Evolutionary conservation across 2,888 invertebrate genomes (phyloP), one percentile per base, ranked within the genome.

Genomic region (Allophyes oxyacanthae): DNA sequence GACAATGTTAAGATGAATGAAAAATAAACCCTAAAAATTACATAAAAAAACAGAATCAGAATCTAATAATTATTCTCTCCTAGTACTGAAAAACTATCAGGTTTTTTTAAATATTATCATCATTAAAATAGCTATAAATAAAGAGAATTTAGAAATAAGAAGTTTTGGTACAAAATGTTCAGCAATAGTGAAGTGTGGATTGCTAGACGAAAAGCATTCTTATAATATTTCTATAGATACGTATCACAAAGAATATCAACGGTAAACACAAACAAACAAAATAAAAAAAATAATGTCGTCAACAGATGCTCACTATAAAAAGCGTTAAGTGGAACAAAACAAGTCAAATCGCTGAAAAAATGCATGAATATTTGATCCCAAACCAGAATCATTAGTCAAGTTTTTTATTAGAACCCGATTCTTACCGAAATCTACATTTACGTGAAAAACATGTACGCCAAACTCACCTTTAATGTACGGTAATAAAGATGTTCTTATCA

Each of bases 311-410:
- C 81, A 54, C 75, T 73, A 73, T 89, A 86, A 88, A 90, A 91
- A 89, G 90, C 90, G 89, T 90, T 90, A 93, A 92, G 89, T 92
- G 88, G 89, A 91, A 90, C 92, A 92, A 92, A 92, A 91, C 89
- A 84, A 82, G 85, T 85, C 79, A 78, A 72, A 72, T 78, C 70
- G 72, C 71, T 78, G 74, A 72, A 88, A 91, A 90, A 89, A 84
- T 81, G 82, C 85, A 92, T 92, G 93, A 92, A 93, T 93, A 89
- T 92, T 91, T 91, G 92, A 92, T 92, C 85, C 86, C 79, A 88
- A 90, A 92, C 92, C 89, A 91, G 89, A 91, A 90, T 92, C 94
- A 93, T 94, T 94, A 93, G 92, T 94, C 92, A 93, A 90, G 78
- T 89, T 93, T 90, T 92, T 93, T 91, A 88, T 75, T 75, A 59